Percentiles rank a stretch among this genome's conserved stretches.
Conservation (phyloP, 2,113 vertebrate genomes). For the Stictonetta naevosa region DNA sequence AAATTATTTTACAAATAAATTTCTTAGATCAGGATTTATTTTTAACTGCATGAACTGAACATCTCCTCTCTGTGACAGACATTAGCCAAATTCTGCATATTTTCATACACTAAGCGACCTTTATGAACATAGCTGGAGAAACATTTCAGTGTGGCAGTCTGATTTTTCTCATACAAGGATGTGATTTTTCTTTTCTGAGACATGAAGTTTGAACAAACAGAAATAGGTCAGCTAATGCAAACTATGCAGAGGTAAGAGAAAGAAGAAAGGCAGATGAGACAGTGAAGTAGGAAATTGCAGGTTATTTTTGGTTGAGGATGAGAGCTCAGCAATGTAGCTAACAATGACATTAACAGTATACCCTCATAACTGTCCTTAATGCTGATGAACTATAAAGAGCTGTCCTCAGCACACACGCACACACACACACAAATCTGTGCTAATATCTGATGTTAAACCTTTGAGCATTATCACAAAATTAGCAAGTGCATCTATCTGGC, state of each 20-base stretch:
- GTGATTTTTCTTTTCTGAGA: neutral
- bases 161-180: neutral
- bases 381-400: neutral
- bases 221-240: neutral
- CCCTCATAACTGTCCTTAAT: neutral
- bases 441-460: neutral
- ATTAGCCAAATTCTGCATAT: neutral
- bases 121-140: neutral
- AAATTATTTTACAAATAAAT: neutral
- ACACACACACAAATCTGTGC: too few relatives aligned
- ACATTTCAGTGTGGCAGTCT: neutral
- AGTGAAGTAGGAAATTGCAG: neutral
- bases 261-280: neutral
- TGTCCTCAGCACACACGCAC: neutral
- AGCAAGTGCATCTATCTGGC: neutral
- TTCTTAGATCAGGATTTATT: neutral
- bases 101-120: neutral
- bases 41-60: neutral
- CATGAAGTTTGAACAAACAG: neutral
- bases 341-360: neutral
- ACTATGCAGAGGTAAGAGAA: neutral
- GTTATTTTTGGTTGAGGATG: neutral
- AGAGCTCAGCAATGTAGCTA: neutral
- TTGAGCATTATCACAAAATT: neutral
- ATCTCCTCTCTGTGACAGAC: neutral